These are phyloP conservation scores for Salvelinus fontinalis DNA, from an alignment of 2,113 vertebrate genomes.

Conservation along the genomic window DNA sequence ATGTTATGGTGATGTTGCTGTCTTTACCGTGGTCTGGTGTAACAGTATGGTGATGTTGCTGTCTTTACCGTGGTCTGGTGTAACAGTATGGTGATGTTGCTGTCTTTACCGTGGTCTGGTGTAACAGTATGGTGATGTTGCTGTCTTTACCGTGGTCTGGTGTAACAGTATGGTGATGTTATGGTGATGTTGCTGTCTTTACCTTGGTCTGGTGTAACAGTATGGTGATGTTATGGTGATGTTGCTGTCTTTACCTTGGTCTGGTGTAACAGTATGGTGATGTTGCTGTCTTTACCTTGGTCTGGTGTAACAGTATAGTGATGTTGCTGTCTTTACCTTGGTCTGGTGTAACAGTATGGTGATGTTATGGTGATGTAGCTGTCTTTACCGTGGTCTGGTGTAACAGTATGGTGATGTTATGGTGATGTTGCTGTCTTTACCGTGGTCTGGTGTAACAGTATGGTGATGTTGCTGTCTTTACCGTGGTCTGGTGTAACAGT, in stretches of 20 bases:
- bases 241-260: constrained; percentile 79
- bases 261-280: constrained; percentile 76
- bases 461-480: constrained; percentile 51
- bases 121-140: constrained; percentile 54
- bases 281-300: constrained; percentile 77
- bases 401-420: constrained; percentile 40
- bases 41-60: constrained; percentile 37
- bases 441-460: constrained; percentile 86
- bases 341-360: constrained; percentile 81
- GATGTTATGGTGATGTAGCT: too few species aligned
- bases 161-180: too few species aligned
- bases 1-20: too few species aligned
- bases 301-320: constrained; percentile 79
- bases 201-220: constrained; percentile 90
- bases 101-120: constrained; percentile 88
- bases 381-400: constrained; percentile 90
- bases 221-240: not conserved
- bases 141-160: constrained; percentile 85
- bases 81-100: constrained; percentile 38
- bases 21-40: constrained; percentile 90
- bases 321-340: constrained; percentile 73
- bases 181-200: constrained; percentile 32
- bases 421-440: constrained; percentile 76
- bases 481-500: constrained; percentile 89
- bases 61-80: constrained; percentile 90